Conservation (phyloP, 2,113 vertebrate species). For the Pelecanoides urinatrix region DNA sequence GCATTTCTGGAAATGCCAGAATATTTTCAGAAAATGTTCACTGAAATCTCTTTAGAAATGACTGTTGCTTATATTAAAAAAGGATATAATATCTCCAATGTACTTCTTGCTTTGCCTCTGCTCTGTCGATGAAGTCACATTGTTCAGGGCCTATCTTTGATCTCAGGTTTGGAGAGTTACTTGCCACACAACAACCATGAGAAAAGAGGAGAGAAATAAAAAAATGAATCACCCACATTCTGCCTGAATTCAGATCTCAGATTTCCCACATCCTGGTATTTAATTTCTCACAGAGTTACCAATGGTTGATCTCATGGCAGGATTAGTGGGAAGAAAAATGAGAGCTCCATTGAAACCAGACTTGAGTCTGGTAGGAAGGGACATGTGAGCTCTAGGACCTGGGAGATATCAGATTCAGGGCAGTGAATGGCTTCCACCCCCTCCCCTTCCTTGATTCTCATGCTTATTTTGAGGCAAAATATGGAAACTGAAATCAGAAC, state of each 20-base stretch:
- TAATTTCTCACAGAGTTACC: constrained; percentile 63
- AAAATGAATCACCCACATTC: constrained; percentile 39
- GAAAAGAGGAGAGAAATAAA: constrained; percentile 43
- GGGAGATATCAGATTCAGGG: not conserved
- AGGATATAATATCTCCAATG: not conserved
- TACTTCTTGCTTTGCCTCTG: not conserved
- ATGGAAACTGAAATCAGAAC: constrained; percentile 33
- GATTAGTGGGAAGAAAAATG: constrained; percentile 65
- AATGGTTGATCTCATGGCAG: constrained; percentile 62
- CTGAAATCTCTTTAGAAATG: not conserved
- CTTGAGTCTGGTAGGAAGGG: constrained; percentile 47
- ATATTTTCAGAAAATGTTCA: not conserved
- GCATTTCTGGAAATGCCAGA: not conserved
- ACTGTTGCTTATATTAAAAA: not conserved
- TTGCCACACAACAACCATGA: constrained; percentile 26
- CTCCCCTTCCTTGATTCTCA: not conserved
- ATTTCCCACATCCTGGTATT: constrained; percentile 65
- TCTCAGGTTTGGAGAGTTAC: not conserved
- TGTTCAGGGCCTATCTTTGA: not conserved
- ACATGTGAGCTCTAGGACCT: constrained; percentile 43
- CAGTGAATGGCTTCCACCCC: not conserved
- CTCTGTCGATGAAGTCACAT: not conserved
- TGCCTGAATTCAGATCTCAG: constrained; percentile 57
- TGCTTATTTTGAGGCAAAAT: constrained; percentile 20
- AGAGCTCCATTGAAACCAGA: constrained; percentile 66